Conservation (phyloP, 2,888 invertebrate genomes). For the Rhingia campestris region DNA sequence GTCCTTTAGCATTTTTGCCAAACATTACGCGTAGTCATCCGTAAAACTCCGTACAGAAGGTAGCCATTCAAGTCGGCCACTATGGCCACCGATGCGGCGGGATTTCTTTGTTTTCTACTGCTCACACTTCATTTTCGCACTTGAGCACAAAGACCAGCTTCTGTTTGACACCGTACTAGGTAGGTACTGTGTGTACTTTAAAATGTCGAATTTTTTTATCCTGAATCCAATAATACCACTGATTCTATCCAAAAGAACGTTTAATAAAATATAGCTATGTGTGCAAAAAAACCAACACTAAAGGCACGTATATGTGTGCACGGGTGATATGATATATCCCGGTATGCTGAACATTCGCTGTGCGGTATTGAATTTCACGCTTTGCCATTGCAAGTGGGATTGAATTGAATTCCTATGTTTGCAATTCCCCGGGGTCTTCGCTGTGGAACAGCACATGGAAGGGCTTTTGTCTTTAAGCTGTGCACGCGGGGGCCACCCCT, state of each 20-base stretch:
- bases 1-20: conserved; percentile 44
- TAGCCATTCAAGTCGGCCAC: conserved; percentile 12
- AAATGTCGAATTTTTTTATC: conserved; percentile 65
- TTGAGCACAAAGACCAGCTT: conserved; percentile 58
- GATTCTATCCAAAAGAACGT: conserved; percentile 21
- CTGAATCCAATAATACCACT: conserved; percentile 61
- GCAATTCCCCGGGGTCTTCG: conserved; percentile 35
- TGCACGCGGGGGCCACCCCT: conserved; percentile 19
- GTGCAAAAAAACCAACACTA: neutral
- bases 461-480: conserved; percentile 57
- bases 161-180: conserved; percentile 17
- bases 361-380: conserved; percentile 70
- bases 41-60: conserved; percentile 32
- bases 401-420: conserved; percentile 68
- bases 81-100: conserved; percentile 32
- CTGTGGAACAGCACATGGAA: conserved; percentile 12
- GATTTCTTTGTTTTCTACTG: conserved; percentile 25
- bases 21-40: conserved; percentile 53
- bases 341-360: conserved; percentile 45
- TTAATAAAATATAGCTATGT: conserved; percentile 7
- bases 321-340: conserved; percentile 59
- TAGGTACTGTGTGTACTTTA: conserved; percentile 16
- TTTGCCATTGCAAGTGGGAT: conserved; percentile 62
- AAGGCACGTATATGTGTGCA: conserved; percentile 8
- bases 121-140: conserved; percentile 70